Base-by-base conservation (phyloP, 2,797 vertebrate genomes). In the Podargus strigoides region DNA sequence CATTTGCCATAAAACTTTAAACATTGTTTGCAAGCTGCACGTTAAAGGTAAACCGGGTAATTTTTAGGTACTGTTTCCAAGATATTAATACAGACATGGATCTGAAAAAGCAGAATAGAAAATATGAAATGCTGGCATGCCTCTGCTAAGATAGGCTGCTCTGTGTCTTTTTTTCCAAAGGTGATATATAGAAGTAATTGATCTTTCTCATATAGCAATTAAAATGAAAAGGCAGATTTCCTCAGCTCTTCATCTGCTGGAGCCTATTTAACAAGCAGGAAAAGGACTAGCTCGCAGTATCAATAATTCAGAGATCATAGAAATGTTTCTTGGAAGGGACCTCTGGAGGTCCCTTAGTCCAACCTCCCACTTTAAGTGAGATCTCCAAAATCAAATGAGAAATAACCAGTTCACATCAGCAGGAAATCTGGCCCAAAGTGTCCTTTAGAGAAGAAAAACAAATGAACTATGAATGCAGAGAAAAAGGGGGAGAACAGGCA, bases 1-100 rank as follows among this genome's bases (percentile, higher is more conserved):
- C 55, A 4, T 91, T 96, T 95, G 49, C 85, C 90, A 19, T 89
- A 74, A 93, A 90, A 53, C 44, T 87, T 94, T 95, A 91, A 94
- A 93, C 79, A 63, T 55, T 80, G 14, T 82, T 92, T 95, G 89
- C 96, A 96, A 80, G 59, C 37, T 93, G 50, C 42, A 83, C 60
- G 69, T 85, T 95, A 90, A 95, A 95, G 93, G 81, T 44, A 80
- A 84, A 39, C 16, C 5, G 4, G 60, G 50, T 46, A 75, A 81
- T 95, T 95, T 96, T 95, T 59, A 74, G 95, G 80, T 72, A 18
- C 46, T 11, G 0, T 64, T 77, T 60, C 53, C 46, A 67, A 55
- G 68, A 76, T 70, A 72, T 70, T 78, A 86, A 68, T 85, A 74
- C 13, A 82, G 82, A 78, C 37, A 36, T 9, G 14, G 63, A 32